Percentiles rank a stretch among this genome's conserved stretches.
Conservation (phyloP, 2,797 vertebrate genomes). For the Macropus fuliginosus region DNA sequence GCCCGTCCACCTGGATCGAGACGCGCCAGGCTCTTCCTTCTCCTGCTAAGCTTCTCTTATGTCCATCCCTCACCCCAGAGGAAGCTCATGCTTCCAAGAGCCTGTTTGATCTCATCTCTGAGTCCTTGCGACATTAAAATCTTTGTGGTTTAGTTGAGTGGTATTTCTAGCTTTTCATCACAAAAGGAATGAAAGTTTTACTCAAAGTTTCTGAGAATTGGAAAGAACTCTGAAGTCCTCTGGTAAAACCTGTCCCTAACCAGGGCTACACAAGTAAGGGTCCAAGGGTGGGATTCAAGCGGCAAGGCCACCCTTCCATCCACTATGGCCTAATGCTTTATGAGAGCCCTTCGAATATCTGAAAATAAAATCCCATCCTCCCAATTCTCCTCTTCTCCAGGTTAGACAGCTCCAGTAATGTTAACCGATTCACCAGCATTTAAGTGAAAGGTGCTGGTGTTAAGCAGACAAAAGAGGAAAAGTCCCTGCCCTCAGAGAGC, state of each 20-base stretch:
- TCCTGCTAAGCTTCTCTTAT: not conserved
- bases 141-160: constrained; percentile 32
- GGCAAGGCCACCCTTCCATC: not conserved
- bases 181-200: constrained; percentile 53
- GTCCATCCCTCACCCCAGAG: constrained; percentile 18
- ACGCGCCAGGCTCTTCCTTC: not conserved
- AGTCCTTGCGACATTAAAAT: constrained; percentile 39
- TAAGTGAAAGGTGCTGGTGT: not conserved
- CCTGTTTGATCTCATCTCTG: constrained; percentile 50
- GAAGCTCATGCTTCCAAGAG: constrained; percentile 16
- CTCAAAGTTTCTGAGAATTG: constrained; percentile 15
- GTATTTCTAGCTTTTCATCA: constrained; percentile 35
- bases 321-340: not conserved
- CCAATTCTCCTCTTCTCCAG: not conserved
- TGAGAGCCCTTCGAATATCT: not conserved
- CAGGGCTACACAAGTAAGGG: not conserved
- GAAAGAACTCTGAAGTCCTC: not conserved
- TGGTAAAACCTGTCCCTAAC: not conserved
- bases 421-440: not conserved
- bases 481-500: not conserved
- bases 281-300: not conserved
- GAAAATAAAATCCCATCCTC: not conserved
- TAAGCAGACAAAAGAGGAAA: not conserved
- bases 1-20: not conserved
- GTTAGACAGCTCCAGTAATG: not conserved